Evolutionary conservation across 2,888 invertebrate species (phyloP), one percentile per base, ranked within the genome.

Genomic region (Apeira syringaria): DNA sequence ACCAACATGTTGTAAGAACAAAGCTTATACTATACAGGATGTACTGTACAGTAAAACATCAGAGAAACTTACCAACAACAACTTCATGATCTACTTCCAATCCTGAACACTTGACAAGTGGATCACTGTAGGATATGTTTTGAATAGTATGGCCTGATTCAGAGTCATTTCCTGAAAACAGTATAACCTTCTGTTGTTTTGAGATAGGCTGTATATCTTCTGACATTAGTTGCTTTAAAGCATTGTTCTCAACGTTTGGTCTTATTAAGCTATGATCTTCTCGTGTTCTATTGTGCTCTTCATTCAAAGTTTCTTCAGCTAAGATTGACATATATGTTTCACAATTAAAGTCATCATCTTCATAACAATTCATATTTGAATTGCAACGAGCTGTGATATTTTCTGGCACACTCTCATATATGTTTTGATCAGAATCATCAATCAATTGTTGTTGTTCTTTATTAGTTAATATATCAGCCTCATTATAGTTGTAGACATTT

Each of bases 211-310:
- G 81, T 10, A 81, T 78, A 8, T 79, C 77, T 0, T 77, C 54
- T 0, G 87, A 83, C 85, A 88, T 83, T 4, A 89, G 57, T 53
- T 88, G 88, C 22, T 82, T 80, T 35, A 88, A 49, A 0, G 87
- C 87, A 36, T 67, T 72, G 52, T 83, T 77, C 4, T 82, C 76
- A 13, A 67, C 69, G 12, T 71, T n/a, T 5, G 11, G 5, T 0
- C 61, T 72, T 5, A 68, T 59, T 38, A 68, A 73, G 25, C 69
- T 75, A 34, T 56, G 51, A 30, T 78, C 74, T 29, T 80, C 77
- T 15, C 65, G 55, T 0, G 59, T 64, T 22, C 50, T 63, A 7
- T 56, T 68, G 38, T 74, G 75, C 12, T 79, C 76, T 47, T 81
- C 80, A 48, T 76, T 65, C 17, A 80, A 63, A 20, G 78, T 80